Conservation (phyloP, 1,140 invertebrate species). For the Ceratina calcarata region DNA sequence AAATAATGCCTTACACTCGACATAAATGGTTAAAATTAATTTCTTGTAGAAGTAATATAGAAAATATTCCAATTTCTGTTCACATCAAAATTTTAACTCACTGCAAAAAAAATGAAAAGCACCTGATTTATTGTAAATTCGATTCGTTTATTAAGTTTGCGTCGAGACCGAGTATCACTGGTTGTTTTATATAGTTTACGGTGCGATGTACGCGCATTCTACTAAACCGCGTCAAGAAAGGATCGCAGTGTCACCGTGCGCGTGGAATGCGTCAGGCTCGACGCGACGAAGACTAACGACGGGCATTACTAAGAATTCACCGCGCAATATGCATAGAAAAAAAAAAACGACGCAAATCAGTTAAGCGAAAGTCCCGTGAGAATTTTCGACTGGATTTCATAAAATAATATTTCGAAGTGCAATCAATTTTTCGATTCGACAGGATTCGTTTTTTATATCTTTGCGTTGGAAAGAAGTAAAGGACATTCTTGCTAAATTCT, state of each 20-base stretch:
- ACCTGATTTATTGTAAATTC: not conserved
- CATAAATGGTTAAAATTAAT: no score
- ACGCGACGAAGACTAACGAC: slow-evolving; percentile 24
- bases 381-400: not conserved
- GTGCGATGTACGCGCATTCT: slow-evolving; percentile 68
- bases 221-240: slow-evolving; percentile 58
- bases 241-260: slow-evolving; percentile 44
- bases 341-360: not conserved
- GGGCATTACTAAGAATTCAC: slow-evolving; percentile 7
- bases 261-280: slow-evolving; percentile 52
- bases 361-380: slow-evolving; percentile 13
- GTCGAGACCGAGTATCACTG: no score
- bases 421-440: no score
- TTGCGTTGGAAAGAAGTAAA: no score
- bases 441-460: no score
- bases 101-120: no score
- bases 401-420: no score
- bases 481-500: no score
- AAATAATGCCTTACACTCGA: no score
- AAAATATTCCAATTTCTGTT: no score
- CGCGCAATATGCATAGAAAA: not conserved
- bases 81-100: no score
- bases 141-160: not conserved
- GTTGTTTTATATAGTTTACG: slow-evolving; percentile 46
- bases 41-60: no score